Evolutionary conservation across 2,888 invertebrate genomes (phyloP).

Genomic region (Tetragonisca angustula): DNA sequence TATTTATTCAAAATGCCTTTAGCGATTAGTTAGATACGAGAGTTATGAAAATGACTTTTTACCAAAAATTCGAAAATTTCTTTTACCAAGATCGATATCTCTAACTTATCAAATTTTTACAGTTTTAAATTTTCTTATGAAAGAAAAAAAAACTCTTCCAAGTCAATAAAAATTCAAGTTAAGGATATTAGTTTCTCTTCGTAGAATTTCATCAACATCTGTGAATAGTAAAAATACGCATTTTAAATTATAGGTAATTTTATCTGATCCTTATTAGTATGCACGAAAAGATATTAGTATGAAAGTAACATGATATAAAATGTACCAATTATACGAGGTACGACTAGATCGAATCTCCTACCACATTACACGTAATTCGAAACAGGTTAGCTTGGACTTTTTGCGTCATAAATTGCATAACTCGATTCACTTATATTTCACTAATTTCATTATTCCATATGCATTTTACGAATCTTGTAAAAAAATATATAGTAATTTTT

Average conservation of each 20-base stretch:
- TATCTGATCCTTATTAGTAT: conserved; percentile 39
- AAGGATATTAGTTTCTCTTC: neutral
- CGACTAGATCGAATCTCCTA: conserved; percentile 53
- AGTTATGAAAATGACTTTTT: too few species aligned
- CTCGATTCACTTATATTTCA: conserved; percentile 24
- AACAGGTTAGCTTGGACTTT: conserved; percentile 40
- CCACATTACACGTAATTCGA: conserved; percentile 49
- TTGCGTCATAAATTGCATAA: conserved; percentile 46
- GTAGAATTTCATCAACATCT: neutral
- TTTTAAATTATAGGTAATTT: conserved; percentile 37
- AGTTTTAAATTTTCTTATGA: neutral
- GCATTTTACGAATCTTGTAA: neutral
- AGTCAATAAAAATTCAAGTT: neutral
- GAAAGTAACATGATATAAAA: conserved; percentile 54
- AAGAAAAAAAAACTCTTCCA: neutral
- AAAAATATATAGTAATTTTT: neutral
- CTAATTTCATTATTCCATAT: conserved; percentile 1
- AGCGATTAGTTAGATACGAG: too few species aligned
- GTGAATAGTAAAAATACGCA: conserved; percentile 8
- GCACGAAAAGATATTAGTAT: conserved; percentile 30
- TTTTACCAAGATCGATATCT: neutral
- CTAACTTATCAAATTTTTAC: neutral
- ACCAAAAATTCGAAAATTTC: neutral
- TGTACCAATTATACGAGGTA: conserved; percentile 55
- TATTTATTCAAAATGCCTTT: too few species aligned